phyloP scores from a whole-genome alignment of 2,888 invertebrate species.

The Acleris laterana region DNA sequence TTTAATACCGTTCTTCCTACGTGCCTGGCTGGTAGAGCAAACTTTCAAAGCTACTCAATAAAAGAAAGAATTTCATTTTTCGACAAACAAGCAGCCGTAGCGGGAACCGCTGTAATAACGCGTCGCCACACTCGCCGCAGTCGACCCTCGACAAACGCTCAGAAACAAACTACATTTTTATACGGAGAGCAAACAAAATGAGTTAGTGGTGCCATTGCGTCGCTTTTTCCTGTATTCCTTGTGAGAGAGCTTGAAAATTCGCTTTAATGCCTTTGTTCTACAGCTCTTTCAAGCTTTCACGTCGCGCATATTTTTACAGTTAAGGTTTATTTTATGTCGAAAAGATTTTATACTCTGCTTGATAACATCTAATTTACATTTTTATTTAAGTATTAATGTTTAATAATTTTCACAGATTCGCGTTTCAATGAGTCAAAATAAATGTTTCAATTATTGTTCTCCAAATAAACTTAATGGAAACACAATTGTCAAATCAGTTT shows the following conservation, averaged over 20 bases:
- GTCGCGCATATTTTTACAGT: slow-evolving; percentile 68
- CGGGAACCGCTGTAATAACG: slow-evolving; percentile 59
- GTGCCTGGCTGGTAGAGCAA: not conserved
- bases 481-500: slow-evolving; percentile 52
- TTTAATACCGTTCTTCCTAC: too few species aligned
- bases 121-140: slow-evolving; percentile 44
- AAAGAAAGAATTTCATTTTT: slow-evolving; percentile 56
- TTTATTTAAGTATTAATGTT: slow-evolving; percentile 4
- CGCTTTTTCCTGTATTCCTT: slow-evolving; percentile 70
- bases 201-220: slow-evolving; percentile 74
- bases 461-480: not conserved
- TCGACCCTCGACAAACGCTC: slow-evolving; percentile 62
- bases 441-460: not conserved
- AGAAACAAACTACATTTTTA: slow-evolving; percentile 79
- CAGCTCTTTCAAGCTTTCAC: slow-evolving; percentile 75
- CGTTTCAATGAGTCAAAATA: not conserved
- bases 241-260: slow-evolving; percentile 76
- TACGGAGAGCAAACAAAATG: slow-evolving; percentile 77
- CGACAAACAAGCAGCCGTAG: slow-evolving; percentile 53
- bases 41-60: slow-evolving; percentile 45
- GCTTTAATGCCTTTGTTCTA: slow-evolving; percentile 82
- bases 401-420: not conserved
- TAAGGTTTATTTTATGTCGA: slow-evolving; percentile 64
- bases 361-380: slow-evolving; percentile 39
- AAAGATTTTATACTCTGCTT: slow-evolving; percentile 55